Evolutionary conservation across 1,140 invertebrate genomes (phyloP).

Genomic region (Leptopilina boulardi): DNA sequence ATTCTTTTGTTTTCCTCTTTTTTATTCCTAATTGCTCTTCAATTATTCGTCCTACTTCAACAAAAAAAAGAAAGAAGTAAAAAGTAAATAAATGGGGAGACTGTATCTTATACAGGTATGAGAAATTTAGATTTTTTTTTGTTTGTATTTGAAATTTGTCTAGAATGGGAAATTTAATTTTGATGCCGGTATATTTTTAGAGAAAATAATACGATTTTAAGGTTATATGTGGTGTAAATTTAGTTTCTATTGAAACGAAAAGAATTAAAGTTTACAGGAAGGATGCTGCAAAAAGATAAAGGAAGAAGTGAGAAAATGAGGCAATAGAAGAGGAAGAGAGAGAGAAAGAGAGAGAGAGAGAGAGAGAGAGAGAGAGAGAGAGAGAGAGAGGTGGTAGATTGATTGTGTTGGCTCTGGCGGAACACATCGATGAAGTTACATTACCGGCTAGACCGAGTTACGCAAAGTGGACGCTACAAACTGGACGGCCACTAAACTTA

Average conservation of each 20-base stretch:
- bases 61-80: background rate
- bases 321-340: conserved; percentile 42
- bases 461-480: conserved; percentile 74
- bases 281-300: conserved; percentile 48
- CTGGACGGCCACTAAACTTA: conserved; percentile 70
- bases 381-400: conserved; percentile 64
- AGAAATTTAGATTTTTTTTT: too few species aligned
- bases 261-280: conserved; percentile 3
- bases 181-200: too few species aligned
- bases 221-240: background rate
- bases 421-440: conserved; percentile 76
- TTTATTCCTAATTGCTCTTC: conserved; percentile 55
- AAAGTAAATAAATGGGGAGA: too few species aligned
- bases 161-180: too few species aligned
- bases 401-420: conserved; percentile 71
- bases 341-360: conserved; percentile 52
- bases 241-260: background rate
- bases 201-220: background rate
- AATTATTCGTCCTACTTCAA: conserved; percentile 54
- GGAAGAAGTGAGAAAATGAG: conserved; percentile 53
- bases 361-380: conserved; percentile 52
- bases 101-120: too few species aligned
- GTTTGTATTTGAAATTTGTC: too few species aligned
- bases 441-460: conserved; percentile 74
- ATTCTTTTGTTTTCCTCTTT: conserved; percentile 53